phyloP scores from a whole-genome alignment of 2,113 vertebrate genomes.

The Prunella fulvescens region DNA sequence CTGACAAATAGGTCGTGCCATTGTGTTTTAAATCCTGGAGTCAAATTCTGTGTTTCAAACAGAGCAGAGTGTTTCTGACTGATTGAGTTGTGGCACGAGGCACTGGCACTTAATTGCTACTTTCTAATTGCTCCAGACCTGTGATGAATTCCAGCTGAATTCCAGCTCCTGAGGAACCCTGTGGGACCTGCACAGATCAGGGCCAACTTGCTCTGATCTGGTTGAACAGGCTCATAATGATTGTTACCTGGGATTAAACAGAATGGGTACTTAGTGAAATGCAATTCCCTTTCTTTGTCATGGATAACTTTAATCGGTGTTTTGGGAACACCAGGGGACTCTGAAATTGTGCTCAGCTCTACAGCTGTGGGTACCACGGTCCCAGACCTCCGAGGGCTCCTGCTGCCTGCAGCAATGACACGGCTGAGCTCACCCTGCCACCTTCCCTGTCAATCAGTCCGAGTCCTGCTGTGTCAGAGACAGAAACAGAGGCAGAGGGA shows the following conservation, averaged over 20 bases:
- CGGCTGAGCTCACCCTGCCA: background rate
- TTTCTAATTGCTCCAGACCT: background rate
- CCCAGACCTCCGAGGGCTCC: background rate
- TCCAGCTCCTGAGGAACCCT: background rate
- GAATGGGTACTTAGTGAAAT: slow-evolving; percentile 4
- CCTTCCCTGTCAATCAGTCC: background rate
- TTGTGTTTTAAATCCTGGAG: background rate
- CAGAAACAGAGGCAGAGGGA: background rate
- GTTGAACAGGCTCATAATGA: background rate
- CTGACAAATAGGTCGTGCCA: background rate
- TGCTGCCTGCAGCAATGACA: background rate
- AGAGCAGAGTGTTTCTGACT: background rate
- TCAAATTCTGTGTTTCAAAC: background rate
- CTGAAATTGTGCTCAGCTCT: background rate
- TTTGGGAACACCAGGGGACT: background rate
- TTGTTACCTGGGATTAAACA: slow-evolving; percentile 1
- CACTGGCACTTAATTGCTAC: background rate
- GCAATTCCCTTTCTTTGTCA: slow-evolving; percentile 11
- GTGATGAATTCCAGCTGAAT: background rate
- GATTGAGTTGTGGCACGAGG: background rate
- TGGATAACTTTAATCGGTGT: background rate
- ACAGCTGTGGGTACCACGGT: accelerated
- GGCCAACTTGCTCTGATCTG: background rate
- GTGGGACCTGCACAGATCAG: background rate
- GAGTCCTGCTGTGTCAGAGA: background rate